Percentiles rank a stretch among this genome's conserved stretches.
Conservation (phyloP, 2,797 vertebrate species). For the Poeciliopsis paucimaculata region DNA sequence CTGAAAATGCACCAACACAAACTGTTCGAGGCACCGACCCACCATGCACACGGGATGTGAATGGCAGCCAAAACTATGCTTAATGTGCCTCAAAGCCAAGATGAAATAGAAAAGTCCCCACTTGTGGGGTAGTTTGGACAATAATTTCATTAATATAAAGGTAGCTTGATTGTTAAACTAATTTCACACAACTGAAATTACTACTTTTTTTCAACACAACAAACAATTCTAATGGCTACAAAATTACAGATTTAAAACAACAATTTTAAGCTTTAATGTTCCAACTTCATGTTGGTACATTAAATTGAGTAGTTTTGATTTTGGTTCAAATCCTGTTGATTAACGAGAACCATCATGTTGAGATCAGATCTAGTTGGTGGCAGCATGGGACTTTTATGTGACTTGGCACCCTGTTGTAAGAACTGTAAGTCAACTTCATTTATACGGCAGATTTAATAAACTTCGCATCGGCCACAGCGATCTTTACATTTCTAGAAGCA, state of each 20-base stretch:
- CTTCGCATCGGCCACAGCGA: neutral
- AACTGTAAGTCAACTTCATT: neutral
- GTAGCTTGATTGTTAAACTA: neutral
- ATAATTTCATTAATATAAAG: neutral
- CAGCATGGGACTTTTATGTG: neutral
- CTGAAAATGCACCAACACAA: conserved; percentile 22
- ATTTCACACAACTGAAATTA: neutral
- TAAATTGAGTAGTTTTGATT: neutral
- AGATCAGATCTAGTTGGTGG: neutral
- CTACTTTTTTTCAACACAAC: neutral
- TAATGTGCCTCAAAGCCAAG: conserved; percentile 6
- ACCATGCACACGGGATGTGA: conserved; percentile 21
- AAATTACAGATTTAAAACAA: neutral
- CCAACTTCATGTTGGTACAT: neutral
- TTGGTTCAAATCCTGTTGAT: neutral
- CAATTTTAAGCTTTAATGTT: neutral
- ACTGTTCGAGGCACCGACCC: conserved; percentile 36
- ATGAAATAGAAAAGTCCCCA: conserved; percentile 13
- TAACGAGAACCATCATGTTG: neutral
- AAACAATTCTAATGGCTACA: neutral
- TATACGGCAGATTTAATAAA: neutral
- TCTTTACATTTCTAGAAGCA: neutral
- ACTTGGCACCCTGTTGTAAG: neutral
- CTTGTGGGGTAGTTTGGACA: neutral
- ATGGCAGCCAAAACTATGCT: conserved; percentile 19